phyloP scores from a whole-genome alignment of 2,797 vertebrate species.

The Lagorchestes hirsutus region DNA sequence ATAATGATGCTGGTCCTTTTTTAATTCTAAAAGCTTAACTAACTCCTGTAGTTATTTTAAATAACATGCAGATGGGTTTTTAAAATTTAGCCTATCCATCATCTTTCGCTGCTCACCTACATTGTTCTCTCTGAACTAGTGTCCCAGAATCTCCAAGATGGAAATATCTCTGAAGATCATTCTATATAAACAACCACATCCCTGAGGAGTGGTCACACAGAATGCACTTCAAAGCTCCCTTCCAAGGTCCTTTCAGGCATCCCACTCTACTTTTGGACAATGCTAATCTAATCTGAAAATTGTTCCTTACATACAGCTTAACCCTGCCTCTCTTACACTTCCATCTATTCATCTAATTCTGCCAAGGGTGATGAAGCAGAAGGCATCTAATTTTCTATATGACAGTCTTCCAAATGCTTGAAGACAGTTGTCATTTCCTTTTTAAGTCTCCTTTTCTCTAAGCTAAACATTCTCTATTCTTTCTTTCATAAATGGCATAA shows the following conservation, averaged over 20 bases:
- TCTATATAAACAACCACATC: too few species aligned
- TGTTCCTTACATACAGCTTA: too few species aligned
- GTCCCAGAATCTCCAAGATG: conserved; percentile 1
- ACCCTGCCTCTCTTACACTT: too few species aligned
- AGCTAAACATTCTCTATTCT: not conserved
- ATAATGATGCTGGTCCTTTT: not conserved
- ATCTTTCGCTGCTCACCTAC: not conserved
- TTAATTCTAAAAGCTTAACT: conserved; percentile 16
- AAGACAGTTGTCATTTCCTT: not conserved
- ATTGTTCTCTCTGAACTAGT: not conserved
- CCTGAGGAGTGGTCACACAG: too few species aligned
- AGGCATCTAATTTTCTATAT: not conserved
- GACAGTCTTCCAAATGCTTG: not conserved
- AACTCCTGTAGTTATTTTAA: conserved; percentile 21
- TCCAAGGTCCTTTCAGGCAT: too few species aligned
- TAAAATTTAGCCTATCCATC: not conserved
- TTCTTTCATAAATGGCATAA: not conserved
- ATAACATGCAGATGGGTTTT: conserved; percentile 13
- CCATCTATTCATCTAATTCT: too few species aligned
- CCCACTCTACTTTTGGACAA: too few species aligned
- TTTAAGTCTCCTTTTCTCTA: not conserved
- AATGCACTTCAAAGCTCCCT: too few species aligned
- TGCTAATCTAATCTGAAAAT: too few species aligned
- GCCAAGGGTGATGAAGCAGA: not conserved
- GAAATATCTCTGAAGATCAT: too few species aligned